Conservation (phyloP, 2,888 invertebrate species). For the Uropetala carovei region DNA sequence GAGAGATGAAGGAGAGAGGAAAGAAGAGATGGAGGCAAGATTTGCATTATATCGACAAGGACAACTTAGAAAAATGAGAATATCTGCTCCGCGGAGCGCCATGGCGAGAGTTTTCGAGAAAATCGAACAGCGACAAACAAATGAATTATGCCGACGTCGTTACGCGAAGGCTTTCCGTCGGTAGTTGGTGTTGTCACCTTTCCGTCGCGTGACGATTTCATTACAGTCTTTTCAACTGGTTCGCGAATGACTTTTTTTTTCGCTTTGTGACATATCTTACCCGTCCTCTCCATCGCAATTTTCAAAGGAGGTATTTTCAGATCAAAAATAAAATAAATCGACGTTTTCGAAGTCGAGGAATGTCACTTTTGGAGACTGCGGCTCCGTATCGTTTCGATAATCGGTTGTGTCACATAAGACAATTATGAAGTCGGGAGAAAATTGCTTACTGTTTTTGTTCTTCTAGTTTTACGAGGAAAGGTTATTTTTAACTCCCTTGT, state of each 20-base stretch:
- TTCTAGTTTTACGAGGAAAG: no score
- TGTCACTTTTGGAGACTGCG: background rate
- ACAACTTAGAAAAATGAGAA: background rate
- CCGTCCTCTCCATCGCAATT: background rate
- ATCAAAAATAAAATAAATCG: background rate
- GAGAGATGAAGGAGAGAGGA: background rate
- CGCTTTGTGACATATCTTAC: constrained; percentile 27
- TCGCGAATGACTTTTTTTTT: background rate
- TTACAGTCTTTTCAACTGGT: background rate
- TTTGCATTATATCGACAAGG: background rate
- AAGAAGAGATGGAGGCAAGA: background rate
- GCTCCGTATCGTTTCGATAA: no score
- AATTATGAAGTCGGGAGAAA: no score
- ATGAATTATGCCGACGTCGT: background rate
- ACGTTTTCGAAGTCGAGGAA: background rate
- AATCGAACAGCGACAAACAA: constrained; percentile 44
- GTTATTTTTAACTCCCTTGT: no score
- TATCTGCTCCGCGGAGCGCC: background rate
- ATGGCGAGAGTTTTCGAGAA: constrained; percentile 7
- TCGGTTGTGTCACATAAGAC: no score
- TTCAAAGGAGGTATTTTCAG: background rate
- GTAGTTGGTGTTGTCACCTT: constrained; percentile 51
- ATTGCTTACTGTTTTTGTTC: no score
- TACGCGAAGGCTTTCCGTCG: constrained; percentile 21
- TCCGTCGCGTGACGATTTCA: constrained; percentile 9